phyloP scores from a whole-genome alignment of 2,797 vertebrate genomes.

The Leucoraja ocellata region DNA sequence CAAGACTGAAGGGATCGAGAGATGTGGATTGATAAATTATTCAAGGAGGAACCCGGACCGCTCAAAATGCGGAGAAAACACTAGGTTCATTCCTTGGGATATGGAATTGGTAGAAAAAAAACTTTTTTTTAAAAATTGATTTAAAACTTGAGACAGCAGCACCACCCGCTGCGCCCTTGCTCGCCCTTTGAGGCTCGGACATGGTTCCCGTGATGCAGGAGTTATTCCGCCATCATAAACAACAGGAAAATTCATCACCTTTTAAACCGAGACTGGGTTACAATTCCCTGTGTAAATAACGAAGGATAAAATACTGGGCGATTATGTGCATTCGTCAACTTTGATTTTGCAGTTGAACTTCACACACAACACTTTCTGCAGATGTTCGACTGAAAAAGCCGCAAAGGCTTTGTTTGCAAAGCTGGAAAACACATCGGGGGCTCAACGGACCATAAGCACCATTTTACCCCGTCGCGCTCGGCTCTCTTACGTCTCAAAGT shows the following conservation, averaged over 20 bases:
- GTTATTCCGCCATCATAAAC: not conserved
- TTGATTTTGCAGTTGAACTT: not conserved
- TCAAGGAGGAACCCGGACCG: not conserved
- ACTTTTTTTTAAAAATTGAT: too few relatives aligned
- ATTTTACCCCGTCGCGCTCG: not conserved
- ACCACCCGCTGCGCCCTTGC: too few relatives aligned
- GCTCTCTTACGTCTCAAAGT: not conserved
- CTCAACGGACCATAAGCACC: constrained; percentile 14
- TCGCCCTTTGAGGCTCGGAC: too few relatives aligned
- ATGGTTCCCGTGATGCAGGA: not conserved
- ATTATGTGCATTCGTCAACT: not conserved
- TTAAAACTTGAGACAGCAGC: too few relatives aligned
- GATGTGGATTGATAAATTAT: not conserved
- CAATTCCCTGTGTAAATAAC: not conserved
- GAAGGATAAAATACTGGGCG: not conserved
- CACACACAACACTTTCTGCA: constrained; percentile 22
- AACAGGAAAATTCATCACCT: not conserved
- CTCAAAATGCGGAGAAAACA: not conserved
- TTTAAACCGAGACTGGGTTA: not conserved
- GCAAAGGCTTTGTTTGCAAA: not conserved
- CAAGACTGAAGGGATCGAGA: not conserved
- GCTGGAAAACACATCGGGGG: not conserved
- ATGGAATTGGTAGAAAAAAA: not conserved
- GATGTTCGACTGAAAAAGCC: constrained; percentile 16
- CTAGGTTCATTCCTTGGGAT: not conserved